A percentile compares a stretch with the other conserved stretches of the same genome.
Evolutionary conservation across 2,113 vertebrate species (phyloP).

Genomic region (Chionomys nivalis): DNA sequence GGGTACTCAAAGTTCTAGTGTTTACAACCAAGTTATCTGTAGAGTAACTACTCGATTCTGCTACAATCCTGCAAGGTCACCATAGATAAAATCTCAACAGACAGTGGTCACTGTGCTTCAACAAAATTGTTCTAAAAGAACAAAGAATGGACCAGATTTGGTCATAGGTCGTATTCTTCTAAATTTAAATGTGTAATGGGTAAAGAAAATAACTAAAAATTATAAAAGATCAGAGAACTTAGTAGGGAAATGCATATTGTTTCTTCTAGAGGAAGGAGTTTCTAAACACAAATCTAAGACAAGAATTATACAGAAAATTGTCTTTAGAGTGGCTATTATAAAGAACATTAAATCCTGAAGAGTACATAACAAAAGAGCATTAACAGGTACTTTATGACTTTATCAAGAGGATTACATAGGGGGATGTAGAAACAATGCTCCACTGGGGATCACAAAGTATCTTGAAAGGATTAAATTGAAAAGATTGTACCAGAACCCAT

Average conservation of each 20-base stretch:
- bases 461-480: neutral
- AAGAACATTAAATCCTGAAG: neutral
- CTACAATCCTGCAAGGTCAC: neutral
- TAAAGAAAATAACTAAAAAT: neutral
- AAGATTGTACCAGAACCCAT: neutral
- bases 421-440: neutral
- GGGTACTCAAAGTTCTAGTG: neutral
- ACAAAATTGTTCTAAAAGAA: neutral
- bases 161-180: neutral
- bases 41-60: neutral
- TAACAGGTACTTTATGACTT: neutral
- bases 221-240: neutral
- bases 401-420: neutral
- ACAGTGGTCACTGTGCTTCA: neutral
- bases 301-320: constrained; percentile 15
- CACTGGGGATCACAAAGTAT: neutral
- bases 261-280: neutral
- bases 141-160: neutral
- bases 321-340: neutral
- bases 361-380: neutral
- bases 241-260: neutral
- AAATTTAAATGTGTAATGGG: neutral
- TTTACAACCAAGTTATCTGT: neutral
- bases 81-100: neutral
- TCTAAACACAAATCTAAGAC: neutral